Evolutionary conservation across 2,113 vertebrate species (phyloP), one percentile per base, ranked within the genome.

Genomic region (Murina feae): DNA sequence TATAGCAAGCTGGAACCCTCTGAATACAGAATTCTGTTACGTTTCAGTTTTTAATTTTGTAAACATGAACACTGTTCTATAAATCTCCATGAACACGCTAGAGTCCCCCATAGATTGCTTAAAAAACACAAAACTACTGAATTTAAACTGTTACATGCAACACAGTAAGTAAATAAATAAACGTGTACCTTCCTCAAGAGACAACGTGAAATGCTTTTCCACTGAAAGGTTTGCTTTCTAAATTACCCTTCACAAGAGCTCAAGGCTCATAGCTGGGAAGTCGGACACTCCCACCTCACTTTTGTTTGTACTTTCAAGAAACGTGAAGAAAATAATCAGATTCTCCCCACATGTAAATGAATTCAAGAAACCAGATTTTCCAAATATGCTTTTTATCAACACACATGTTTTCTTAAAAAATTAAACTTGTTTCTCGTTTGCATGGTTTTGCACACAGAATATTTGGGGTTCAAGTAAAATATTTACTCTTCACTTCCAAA

Each of bases 371-470:
- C n/a, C 23, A 51, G 17, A 86, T 37, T 86, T 84, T 66, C 42
- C 42, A 88, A 90, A 66, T 72, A 58, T 51, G 39, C 25, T 72
- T 76, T 85, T 66, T 90, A 60, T 81, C 21, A 63, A 85, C 35
- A 80, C 23, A 44, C 4, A 81, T 44, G 12, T 79, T 49, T 47
- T 65, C 44, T 85, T 88, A 81, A 76, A 76, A 58, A 90, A 69
- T 2, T 68, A 42, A 69, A 95, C 85, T 75, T 83, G 7, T 63
- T 97, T 83, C 65, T 91, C 51, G 81, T 51, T 79, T 92, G 71
- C 53, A 86, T 81, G 44, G 14, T 25, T 91, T 93, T 89, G 49
- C 53, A 94, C 55, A 91, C 2, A 81, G 75, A 60, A 47, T 81
- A 86, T 83, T 60, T 76, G 35, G 18, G 47, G 39, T 76, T 86